A percentile compares a stretch with the other conserved stretches of the same genome.
Conservation (phyloP, 2,888 invertebrate species). For the Brachynemurus nebulosus region DNA sequence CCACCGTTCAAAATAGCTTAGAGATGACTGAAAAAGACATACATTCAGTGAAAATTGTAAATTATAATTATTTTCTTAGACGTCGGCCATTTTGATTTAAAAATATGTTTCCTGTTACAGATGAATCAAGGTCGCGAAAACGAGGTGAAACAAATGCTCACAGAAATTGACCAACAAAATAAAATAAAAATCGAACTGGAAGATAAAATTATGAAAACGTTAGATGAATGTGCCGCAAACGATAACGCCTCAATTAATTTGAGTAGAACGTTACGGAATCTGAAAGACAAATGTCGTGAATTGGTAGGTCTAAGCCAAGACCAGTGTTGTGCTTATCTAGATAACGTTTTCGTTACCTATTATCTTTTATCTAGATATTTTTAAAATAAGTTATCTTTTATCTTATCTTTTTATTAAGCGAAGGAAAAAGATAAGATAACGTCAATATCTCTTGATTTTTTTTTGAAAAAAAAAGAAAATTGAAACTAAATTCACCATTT, state of each 20-base stretch:
- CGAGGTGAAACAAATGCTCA: constrained; percentile 18
- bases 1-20: constrained; percentile 39
- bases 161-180: constrained; percentile 37
- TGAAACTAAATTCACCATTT: too few relatives aligned
- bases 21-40: constrained; percentile 49
- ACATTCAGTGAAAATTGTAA: constrained; percentile 32
- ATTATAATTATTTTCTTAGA: too few relatives aligned
- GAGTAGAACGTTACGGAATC: constrained; percentile 32
- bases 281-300: constrained; percentile 32
- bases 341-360: too few relatives aligned
- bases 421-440: too few relatives aligned
- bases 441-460: too few relatives aligned
- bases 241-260: constrained; percentile 46
- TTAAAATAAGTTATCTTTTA: too few relatives aligned
- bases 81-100: too few relatives aligned
- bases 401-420: too few relatives aligned
- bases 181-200: constrained; percentile 46
- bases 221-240: constrained; percentile 53
- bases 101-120: constrained; percentile 28
- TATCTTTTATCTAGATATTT: too few relatives aligned
- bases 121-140: constrained; percentile 35
- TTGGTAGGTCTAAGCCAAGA: constrained; percentile 29
- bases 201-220: constrained; percentile 43
- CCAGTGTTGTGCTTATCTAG: too few relatives aligned
- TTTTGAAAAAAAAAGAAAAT: too few relatives aligned